phyloP scores from a whole-genome alignment of 2,888 invertebrate species.

The Diarsia mendica region DNA sequence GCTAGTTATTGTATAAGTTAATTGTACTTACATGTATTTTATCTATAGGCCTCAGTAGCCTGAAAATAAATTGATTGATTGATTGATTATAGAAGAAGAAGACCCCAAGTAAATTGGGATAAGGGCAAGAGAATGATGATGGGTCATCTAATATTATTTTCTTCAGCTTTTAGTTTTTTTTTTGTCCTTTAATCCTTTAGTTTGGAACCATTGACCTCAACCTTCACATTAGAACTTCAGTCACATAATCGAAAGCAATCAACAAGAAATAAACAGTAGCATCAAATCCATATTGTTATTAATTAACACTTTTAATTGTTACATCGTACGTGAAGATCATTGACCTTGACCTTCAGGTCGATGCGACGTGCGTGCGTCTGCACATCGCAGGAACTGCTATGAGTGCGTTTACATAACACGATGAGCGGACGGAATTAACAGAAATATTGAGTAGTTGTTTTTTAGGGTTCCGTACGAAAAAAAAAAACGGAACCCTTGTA shows the following conservation, averaged over 20 bases:
- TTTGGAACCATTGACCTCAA: constrained; percentile 7
- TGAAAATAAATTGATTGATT: too few relatives aligned
- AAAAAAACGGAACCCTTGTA: too few relatives aligned
- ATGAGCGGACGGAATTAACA: not conserved
- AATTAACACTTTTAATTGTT: constrained; percentile 43
- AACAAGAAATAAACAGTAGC: constrained; percentile 3
- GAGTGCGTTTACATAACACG: constrained; percentile 25
- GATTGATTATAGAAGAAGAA: too few relatives aligned
- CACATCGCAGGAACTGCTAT: not conserved
- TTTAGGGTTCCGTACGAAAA: too few relatives aligned
- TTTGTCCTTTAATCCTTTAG: not conserved
- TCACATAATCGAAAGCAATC: not conserved
- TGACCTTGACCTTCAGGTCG: constrained; percentile 39
- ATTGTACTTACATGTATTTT: too few relatives aligned
- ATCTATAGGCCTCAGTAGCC: too few relatives aligned
- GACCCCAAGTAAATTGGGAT: too few relatives aligned
- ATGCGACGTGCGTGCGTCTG: constrained; percentile 30
- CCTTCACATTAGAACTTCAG: not conserved
- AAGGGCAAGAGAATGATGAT: too few relatives aligned
- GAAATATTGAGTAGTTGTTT: not conserved
- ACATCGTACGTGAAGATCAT: constrained; percentile 34
- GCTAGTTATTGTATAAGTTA: too few relatives aligned
- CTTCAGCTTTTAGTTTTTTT: too few relatives aligned
- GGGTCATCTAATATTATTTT: too few relatives aligned
- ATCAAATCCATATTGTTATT: constrained; percentile 7